phyloP scores from a whole-genome alignment of 2,797 vertebrate species.

The Meriones psammophilus region DNA sequence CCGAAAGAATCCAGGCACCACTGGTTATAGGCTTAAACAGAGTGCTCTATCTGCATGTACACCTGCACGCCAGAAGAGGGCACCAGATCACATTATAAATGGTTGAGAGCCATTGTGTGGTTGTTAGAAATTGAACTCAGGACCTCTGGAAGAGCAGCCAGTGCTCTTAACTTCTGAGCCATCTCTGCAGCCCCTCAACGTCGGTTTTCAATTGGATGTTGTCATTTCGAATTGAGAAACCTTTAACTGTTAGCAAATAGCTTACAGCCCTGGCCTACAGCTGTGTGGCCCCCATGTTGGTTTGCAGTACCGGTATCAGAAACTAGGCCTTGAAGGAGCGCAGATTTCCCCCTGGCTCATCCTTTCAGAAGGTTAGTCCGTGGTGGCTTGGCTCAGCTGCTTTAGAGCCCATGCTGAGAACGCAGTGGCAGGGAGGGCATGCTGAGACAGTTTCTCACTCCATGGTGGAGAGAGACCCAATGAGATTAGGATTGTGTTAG shows the following conservation, averaged over 20 bases:
- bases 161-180: too few relatives aligned
- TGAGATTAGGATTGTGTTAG: not conserved
- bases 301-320: not conserved
- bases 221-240: not conserved
- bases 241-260: not conserved
- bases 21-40: too few relatives aligned
- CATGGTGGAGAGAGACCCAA: not conserved
- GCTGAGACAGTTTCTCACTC: not conserved
- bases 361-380: accelerated
- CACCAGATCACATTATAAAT: too few relatives aligned
- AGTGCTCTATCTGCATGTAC: too few relatives aligned
- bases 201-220: not conserved
- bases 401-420: not conserved
- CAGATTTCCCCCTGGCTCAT: not conserved
- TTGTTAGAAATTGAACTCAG: too few relatives aligned
- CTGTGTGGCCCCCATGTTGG: not conserved
- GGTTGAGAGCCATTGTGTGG: too few relatives aligned
- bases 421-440: not conserved
- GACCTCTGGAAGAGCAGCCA: too few relatives aligned
- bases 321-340: not conserved
- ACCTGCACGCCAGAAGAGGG: too few relatives aligned
- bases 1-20: not conserved
- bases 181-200: too few relatives aligned
- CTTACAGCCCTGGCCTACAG: not conserved
- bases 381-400: not conserved